These are phyloP conservation scores for Siniperca scherzeri DNA, from an alignment of 2,797 vertebrate genomes.

Conservation along the genomic window DNA sequence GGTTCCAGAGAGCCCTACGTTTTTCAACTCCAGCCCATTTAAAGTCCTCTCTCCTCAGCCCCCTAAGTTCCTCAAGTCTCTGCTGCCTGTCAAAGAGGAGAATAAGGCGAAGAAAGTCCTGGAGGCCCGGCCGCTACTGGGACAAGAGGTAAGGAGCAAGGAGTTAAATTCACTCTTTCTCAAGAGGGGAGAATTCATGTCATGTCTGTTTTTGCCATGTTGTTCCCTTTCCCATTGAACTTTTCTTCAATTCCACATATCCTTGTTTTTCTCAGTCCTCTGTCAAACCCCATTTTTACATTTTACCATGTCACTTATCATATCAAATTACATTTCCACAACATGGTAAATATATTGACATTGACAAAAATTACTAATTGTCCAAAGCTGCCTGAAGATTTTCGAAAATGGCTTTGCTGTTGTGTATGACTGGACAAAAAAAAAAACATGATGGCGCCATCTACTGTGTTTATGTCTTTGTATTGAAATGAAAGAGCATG, in stretches of 20 bases:
- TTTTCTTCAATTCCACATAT: slow-evolving; percentile 5
- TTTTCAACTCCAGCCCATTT: slow-evolving; percentile 92
- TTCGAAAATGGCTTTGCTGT: slow-evolving; percentile 33
- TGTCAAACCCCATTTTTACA: slow-evolving; percentile 27
- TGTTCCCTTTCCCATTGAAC: background rate
- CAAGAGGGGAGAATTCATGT: background rate
- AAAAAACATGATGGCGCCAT: background rate
- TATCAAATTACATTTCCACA: slow-evolving; percentile 26
- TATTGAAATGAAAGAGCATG: slow-evolving; percentile 41
- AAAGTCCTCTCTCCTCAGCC: slow-evolving; percentile 96
- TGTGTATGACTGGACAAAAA: slow-evolving; percentile 18
- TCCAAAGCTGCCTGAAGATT: slow-evolving; percentile 22
- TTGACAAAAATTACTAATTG: background rate
- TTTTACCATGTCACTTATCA: slow-evolving; percentile 28
- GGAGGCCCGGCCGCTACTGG: slow-evolving; percentile 93
- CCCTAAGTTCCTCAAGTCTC: slow-evolving; percentile 96
- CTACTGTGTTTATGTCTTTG: slow-evolving; percentile 16
- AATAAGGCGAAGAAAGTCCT: slow-evolving; percentile 90
- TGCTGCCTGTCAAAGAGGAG: slow-evolving; percentile 96
- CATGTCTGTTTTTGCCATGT: slow-evolving; percentile 10
- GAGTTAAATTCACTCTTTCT: background rate
- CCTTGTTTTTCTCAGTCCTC: slow-evolving; percentile 11
- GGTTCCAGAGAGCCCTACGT: slow-evolving; percentile 88
- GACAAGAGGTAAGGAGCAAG: slow-evolving; percentile 90
- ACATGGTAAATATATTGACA: slow-evolving; percentile 9